Base-by-base conservation (phyloP, 2,797 vertebrate species). In the Cuculus canorus region DNA sequence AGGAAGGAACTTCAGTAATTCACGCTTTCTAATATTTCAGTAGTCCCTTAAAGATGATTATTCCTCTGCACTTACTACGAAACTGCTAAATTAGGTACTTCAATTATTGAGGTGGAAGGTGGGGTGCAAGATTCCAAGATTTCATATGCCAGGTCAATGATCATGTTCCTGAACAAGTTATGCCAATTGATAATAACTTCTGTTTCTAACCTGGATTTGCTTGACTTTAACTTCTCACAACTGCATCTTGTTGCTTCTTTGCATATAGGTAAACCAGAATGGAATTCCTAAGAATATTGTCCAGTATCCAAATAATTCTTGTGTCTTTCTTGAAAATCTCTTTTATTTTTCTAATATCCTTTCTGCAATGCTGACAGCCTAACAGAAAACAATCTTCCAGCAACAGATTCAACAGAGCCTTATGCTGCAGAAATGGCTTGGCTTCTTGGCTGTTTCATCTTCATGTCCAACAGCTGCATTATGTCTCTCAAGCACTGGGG, bases 391-490 rank as follows among this genome's bases (percentile, higher is more conserved):
- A 65, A 7, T 48, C 24, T 76, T 54, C 47, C 48, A 77, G 39
- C 27, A 60, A 59, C 32, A 25, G 24, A 41, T 65, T 89, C 45
- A 76, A 2, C 13, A 47, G 27, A 21, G 30, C 52, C 35, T 7
- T 2, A 24, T 28, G 35, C 54, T 80, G 35, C 57, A 82, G 71
- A 71, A 85, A 39, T 18, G 27, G 22, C 11, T 70, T 10, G 2
- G 1, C 13, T 70, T 47, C 48, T 72, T 0, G 0, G 11, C 23
- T 81, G 5, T 32, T 88, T 28, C 2, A 0, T 50, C 13, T 78
- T 61, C 7, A 0, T 23, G 9, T 50, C 32, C 33, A 43, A 17
- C 8, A 41, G 10, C 17, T 48, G 9, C 30, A 16, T 13, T 79
- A 76, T 13, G 15, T 64, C 17, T 86, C 14, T 70, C n/a, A 66